Evolutionary conservation across 1,140 invertebrate genomes (phyloP).

Genomic region (Branchinecta lindahli): DNA sequence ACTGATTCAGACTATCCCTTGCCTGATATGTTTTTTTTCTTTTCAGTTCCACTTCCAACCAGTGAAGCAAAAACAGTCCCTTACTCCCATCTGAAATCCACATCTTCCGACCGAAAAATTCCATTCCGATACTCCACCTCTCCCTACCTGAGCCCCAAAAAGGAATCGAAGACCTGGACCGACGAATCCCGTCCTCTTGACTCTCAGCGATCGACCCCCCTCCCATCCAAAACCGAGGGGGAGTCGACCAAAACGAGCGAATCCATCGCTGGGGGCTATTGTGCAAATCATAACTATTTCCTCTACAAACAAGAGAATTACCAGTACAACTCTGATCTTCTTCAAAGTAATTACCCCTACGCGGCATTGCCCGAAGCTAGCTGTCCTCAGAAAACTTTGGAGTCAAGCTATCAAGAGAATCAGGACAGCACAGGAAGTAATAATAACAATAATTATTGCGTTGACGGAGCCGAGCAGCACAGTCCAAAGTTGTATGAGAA

Average conservation of each 20-base stretch:
- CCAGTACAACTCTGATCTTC: conserved; percentile 2
- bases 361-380: neutral
- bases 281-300: neutral
- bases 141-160: neutral
- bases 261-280: neutral
- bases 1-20: too few relatives aligned
- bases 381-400: neutral
- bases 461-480: neutral
- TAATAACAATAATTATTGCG: neutral
- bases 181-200: neutral
- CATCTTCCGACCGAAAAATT: neutral
- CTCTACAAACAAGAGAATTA: conserved; percentile 7
- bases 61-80: neutral
- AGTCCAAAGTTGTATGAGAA: conserved; percentile 10
- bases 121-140: neutral
- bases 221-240: neutral
- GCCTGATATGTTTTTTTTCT: neutral
- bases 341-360: conserved; percentile 1
- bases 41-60: neutral
- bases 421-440: neutral
- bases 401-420: neutral
- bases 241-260: neutral
- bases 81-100: neutral
- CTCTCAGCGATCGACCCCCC: neutral
- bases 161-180: neutral